Percentiles rank a stretch among this genome's conserved stretches.
These are phyloP conservation scores for Baccha elongata DNA, from an alignment of 2,888 invertebrate species.

Conservation along the genomic window DNA sequence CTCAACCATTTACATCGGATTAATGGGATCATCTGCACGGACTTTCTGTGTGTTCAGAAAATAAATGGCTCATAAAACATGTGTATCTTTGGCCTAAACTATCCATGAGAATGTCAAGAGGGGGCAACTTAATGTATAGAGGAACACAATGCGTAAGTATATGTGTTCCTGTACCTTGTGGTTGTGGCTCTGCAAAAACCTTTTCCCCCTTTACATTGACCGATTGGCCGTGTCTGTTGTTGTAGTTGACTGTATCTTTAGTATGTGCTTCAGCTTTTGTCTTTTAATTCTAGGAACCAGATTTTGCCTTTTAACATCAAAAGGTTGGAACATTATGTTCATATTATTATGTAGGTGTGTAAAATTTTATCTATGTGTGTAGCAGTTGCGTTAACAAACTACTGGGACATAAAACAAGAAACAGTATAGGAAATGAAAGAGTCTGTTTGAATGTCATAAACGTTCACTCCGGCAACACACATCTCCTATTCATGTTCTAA, in stretches of 20 bases:
- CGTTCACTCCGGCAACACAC: not conserved
- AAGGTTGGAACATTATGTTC: slow-evolving; percentile 41
- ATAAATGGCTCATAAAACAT: slow-evolving; percentile 79
- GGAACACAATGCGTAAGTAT: slow-evolving; percentile 1
- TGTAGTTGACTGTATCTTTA: slow-evolving; percentile 39
- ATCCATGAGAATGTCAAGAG: not conserved
- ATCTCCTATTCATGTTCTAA: not conserved
- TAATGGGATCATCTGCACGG: slow-evolving; percentile 66
- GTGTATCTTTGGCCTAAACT: slow-evolving; percentile 49
- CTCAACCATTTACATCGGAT: slow-evolving; percentile 63
- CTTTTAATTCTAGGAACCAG: slow-evolving; percentile 24
- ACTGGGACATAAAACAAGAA: slow-evolving; percentile 19
- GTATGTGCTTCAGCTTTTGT: slow-evolving; percentile 23
- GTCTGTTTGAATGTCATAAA: slow-evolving; percentile 19
- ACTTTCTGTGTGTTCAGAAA: slow-evolving; percentile 76
- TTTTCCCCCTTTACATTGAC: not conserved
- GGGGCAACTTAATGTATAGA: not conserved
- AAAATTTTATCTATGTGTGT: not conserved
- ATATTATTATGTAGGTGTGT: no score
- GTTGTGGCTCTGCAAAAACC: no score
- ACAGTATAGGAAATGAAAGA: not conserved
- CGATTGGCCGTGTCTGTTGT: not conserved
- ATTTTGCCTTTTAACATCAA: slow-evolving; percentile 54
- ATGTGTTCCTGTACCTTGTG: slow-evolving; percentile 32
- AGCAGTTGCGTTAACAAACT: slow-evolving; percentile 9